phyloP scores from a whole-genome alignment of 2,113 vertebrate species.

The Albula goreensis region DNA sequence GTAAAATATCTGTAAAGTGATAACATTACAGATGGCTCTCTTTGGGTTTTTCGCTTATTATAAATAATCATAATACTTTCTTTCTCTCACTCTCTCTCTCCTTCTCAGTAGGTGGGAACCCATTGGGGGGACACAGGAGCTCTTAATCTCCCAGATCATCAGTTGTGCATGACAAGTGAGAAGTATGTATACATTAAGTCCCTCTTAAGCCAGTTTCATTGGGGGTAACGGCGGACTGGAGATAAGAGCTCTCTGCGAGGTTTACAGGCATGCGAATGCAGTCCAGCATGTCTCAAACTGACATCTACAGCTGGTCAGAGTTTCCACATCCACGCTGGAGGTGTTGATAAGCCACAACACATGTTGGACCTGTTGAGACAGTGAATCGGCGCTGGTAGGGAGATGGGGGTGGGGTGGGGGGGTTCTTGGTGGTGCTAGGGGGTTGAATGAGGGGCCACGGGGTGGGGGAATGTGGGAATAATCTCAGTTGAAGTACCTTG shows the following conservation, averaged over 20 bases:
- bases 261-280: conserved; percentile 31
- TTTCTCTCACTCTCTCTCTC: conserved; percentile 1
- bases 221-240: background rate
- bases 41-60: conserved; percentile 28
- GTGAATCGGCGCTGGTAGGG: conserved; percentile 20
- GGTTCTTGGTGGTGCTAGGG: background rate
- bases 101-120: background rate
- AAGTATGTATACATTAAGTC: conserved; percentile 41
- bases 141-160: conserved; percentile 43
- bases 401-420: background rate
- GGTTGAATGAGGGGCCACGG: too few species aligned
- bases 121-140: conserved; percentile 1
- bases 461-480: background rate
- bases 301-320: conserved; percentile 68
- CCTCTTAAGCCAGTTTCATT: conserved; percentile 46
- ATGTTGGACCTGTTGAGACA: conserved; percentile 48
- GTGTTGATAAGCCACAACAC: conserved; percentile 64
- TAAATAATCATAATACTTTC: conserved; percentile 32
- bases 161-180: conserved; percentile 36
- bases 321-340: conserved; percentile 62
- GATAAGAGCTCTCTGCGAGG: conserved; percentile 23
- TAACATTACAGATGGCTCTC: conserved; percentile 51
- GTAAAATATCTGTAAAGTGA: conserved; percentile 34
- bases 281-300: conserved; percentile 31
- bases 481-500: background rate